A percentile compares a stretch with the other conserved stretches of the same genome.
These are phyloP conservation scores for Melanotaenia duboulayi DNA, from an alignment of 2,113 vertebrate genomes.

Conservation along the genomic window DNA sequence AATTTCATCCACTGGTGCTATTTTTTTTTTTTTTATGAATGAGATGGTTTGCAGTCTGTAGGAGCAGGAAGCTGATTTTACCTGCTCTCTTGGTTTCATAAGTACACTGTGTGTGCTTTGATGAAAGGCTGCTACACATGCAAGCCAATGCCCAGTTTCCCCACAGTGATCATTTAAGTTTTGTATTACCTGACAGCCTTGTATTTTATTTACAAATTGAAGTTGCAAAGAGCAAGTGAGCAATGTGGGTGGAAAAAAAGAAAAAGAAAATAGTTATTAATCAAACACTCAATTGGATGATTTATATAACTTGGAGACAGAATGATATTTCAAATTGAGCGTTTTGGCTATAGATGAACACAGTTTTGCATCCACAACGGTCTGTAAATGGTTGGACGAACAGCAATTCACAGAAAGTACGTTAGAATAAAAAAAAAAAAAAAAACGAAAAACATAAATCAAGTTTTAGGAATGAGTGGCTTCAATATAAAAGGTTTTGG, in stretches of 20 bases:
- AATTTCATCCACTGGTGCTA: conserved; percentile 8
- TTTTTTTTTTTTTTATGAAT: conserved; percentile 9
- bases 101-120: conserved; percentile 48
- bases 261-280: conserved; percentile 48
- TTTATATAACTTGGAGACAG: conserved; percentile 41
- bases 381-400: conserved; percentile 51
- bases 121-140: conserved; percentile 35
- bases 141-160: conserved; percentile 35
- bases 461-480: conserved; percentile 63
- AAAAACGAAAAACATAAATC: conserved; percentile 27
- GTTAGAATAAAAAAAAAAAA: conserved; percentile 19
- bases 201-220: conserved; percentile 44
- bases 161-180: conserved; percentile 41
- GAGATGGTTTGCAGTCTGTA: conserved; percentile 10
- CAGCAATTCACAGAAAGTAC: conserved; percentile 48
- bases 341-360: conserved; percentile 56
- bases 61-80: conserved; percentile 32
- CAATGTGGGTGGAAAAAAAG: background rate
- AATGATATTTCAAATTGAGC: conserved; percentile 46
- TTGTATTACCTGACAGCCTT: conserved; percentile 48
- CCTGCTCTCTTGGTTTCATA: conserved; percentile 7
- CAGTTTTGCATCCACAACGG: conserved; percentile 10
- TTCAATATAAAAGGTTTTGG: conserved; percentile 70
- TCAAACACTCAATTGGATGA: conserved; percentile 3
- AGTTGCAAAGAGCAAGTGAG: conserved; percentile 48